Evolutionary conservation across 2,888 invertebrate species (phyloP).

Genomic region (Melanchra persicariae): DNA sequence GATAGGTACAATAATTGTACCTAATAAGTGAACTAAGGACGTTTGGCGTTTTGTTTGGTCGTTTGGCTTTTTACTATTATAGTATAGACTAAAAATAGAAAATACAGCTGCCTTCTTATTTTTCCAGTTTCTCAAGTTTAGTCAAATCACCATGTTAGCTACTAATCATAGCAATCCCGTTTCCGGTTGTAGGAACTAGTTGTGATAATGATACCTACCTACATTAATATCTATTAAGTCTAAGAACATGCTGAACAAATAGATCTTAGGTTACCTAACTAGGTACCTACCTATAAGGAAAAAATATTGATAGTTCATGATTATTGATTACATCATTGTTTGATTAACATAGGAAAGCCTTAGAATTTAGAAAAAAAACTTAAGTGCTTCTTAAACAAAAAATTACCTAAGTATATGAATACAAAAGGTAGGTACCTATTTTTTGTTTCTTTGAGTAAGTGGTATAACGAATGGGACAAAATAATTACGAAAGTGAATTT

Average conservation of each 20-base stretch:
- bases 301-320: neutral
- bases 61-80: no score
- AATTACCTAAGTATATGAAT: no score
- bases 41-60: no score
- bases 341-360: neutral
- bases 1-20: no score
- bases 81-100: no score
- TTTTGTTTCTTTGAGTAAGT: neutral
- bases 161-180: neutral
- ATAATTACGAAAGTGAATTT: neutral
- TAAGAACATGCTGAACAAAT: neutral
- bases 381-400: constrained; percentile 7
- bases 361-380: constrained; percentile 16
- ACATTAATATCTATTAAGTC: no score
- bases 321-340: constrained; percentile 31
- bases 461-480: neutral
- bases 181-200: constrained; percentile 8
- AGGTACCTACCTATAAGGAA: neutral
- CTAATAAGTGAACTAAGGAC: no score
- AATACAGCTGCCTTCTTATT: neutral
- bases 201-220: neutral
- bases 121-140: neutral
- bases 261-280: neutral
- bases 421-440: no score
- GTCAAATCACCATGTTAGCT: constrained; percentile 1